phyloP scores from a whole-genome alignment of 2,888 invertebrate genomes.

The Periphyllus acericola region DNA sequence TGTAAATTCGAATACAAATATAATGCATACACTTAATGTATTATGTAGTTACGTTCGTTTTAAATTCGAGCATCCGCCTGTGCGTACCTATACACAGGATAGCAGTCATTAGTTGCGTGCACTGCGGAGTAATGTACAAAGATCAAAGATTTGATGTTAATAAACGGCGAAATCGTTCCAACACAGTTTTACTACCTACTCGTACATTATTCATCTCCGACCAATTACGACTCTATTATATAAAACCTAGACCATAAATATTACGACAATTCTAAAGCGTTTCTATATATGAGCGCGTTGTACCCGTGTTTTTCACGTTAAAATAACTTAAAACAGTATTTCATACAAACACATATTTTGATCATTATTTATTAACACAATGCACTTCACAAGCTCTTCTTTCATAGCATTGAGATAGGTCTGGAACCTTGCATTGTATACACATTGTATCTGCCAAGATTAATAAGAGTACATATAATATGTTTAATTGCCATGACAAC shows the following conservation, averaged over 20 bases:
- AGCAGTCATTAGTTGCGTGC: constrained; percentile 17
- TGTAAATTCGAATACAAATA: neutral
- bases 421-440: neutral
- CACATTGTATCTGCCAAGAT: neutral
- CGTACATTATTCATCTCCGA: neutral
- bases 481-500: neutral
- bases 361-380: too few relatives aligned
- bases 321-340: too few relatives aligned
- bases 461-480: too few relatives aligned
- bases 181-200: neutral
- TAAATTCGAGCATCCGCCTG: neutral
- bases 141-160: constrained; percentile 8
- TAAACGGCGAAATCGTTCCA: constrained; percentile 10
- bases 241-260: too few relatives aligned
- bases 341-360: too few relatives aligned
- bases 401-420: neutral
- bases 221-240: too few relatives aligned
- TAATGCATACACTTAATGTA: too few relatives aligned
- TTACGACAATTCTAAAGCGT: too few relatives aligned
- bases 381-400: neutral
- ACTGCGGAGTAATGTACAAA: neutral
- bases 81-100: neutral
- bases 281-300: too few relatives aligned
- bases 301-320: too few relatives aligned
- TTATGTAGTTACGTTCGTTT: neutral